A percentile compares a stretch with the other conserved stretches of the same genome.
Conservation (phyloP, 2,113 vertebrate genomes). For the Catharus fuscescens region DNA sequence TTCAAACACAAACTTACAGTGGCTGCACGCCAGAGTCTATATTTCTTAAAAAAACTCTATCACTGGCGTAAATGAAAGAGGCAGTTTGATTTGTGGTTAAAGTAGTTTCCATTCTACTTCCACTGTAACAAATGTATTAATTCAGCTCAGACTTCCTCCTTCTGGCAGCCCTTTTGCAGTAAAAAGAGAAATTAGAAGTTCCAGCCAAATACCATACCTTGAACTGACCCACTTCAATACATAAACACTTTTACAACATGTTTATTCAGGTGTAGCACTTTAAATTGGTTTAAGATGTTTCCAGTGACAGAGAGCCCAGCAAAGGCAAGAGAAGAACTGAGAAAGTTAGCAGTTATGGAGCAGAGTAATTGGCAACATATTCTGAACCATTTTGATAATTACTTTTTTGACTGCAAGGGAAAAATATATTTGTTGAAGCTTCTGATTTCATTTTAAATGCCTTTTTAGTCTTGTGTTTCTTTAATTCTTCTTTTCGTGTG, state of each 20-base stretch:
- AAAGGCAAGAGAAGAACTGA: conserved; percentile 69
- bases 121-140: conserved; percentile 89
- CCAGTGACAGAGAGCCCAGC: conserved; percentile 78
- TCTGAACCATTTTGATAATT: conserved; percentile 69
- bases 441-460: conserved; percentile 75
- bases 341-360: conserved; percentile 74
- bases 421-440: conserved; percentile 71
- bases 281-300: conserved; percentile 89
- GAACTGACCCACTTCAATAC: conserved; percentile 88
- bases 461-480: conserved; percentile 68
- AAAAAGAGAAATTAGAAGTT: conserved; percentile 86
- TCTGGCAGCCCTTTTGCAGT: conserved; percentile 82
- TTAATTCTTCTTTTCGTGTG: conserved; percentile 54
- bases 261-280: conserved; percentile 89
- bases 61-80: conserved; percentile 84
- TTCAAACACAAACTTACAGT: conserved; percentile 78
- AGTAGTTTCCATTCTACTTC: conserved; percentile 86
- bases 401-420: conserved; percentile 67
- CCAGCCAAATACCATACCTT: conserved; percentile 88
- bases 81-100: conserved; percentile 85
- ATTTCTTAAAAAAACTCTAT: conserved; percentile 84
- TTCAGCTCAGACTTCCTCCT: conserved; percentile 87
- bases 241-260: conserved; percentile 89
- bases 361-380: conserved; percentile 74
- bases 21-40: conserved; percentile 78